Evolutionary conservation across 1,140 invertebrate genomes (phyloP).

Genomic region (Choristoneura fumiferana): DNA sequence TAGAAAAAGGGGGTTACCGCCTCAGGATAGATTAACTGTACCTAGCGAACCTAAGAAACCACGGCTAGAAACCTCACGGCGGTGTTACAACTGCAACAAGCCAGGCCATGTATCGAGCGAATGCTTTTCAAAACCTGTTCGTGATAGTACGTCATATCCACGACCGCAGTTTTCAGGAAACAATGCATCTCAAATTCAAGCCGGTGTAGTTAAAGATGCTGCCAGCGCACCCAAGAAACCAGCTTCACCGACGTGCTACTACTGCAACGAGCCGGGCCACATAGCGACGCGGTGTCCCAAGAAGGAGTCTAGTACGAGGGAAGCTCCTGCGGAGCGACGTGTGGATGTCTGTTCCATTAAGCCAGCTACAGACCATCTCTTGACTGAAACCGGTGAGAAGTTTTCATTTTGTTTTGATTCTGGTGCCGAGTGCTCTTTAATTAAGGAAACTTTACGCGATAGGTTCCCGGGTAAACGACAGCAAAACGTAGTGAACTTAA

Average conservation of each 20-base stretch:
- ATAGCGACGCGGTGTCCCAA: too few relatives aligned
- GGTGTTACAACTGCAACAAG: not conserved
- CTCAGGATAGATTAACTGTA: not conserved
- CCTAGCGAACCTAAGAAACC: not conserved
- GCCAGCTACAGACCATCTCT: too few relatives aligned
- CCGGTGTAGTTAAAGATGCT: not conserved
- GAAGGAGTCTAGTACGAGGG: too few relatives aligned
- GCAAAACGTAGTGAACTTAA: not conserved
- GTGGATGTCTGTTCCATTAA: too few relatives aligned
- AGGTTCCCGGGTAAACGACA: not conserved
- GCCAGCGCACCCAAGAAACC: not conserved
- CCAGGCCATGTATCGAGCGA: not conserved
- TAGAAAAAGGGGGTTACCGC: not conserved
- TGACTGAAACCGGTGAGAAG: constrained; percentile 2
- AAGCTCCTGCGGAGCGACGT: too few relatives aligned
- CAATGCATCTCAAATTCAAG: too few relatives aligned
- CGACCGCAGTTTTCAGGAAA: too few relatives aligned
- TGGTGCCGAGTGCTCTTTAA: constrained; percentile 17
- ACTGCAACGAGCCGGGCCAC: not conserved
- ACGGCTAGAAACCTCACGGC: not conserved
- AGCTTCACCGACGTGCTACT: not conserved
- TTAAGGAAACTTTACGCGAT: not conserved
- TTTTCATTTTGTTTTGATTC: constrained; percentile 17
- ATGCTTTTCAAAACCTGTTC: not conserved
- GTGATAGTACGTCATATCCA: too few relatives aligned